phyloP scores from a whole-genome alignment of 2,888 invertebrate genomes.

The Heterodera filipjevi region DNA sequence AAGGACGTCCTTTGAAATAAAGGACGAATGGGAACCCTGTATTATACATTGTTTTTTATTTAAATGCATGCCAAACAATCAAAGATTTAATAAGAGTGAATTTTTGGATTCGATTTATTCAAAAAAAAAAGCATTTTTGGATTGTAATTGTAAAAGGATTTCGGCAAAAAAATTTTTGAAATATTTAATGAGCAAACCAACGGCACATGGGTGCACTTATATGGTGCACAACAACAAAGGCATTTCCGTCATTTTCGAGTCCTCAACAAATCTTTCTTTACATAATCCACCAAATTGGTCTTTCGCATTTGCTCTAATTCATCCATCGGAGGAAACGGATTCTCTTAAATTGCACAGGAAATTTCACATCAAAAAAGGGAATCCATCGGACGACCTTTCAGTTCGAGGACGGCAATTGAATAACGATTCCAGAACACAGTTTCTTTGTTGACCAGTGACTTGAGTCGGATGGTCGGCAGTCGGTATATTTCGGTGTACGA shows the following conservation, averaged over 20 bases:
- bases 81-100: too few relatives aligned
- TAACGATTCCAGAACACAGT: conserved; percentile 48
- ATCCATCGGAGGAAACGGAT: conserved; percentile 40
- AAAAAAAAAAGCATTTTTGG: too few relatives aligned
- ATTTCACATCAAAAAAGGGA: neutral
- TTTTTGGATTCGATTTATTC: too few relatives aligned
- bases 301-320: conserved; percentile 26
- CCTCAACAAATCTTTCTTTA: conserved; percentile 14
- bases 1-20: too few relatives aligned
- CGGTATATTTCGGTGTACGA: conserved; percentile 59
- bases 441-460: conserved; percentile 40
- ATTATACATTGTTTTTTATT: too few relatives aligned
- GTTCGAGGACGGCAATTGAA: conserved; percentile 56
- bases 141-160: too few relatives aligned
- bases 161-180: too few relatives aligned
- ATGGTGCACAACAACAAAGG: too few relatives aligned
- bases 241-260: neutral
- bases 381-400: conserved; percentile 46
- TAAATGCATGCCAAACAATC: too few relatives aligned
- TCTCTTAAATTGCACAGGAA: conserved; percentile 27
- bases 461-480: conserved; percentile 53
- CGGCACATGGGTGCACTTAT: too few relatives aligned
- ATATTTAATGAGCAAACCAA: too few relatives aligned
- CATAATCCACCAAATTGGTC: conserved; percentile 21
- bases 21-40: too few relatives aligned